A percentile compares a stretch with the other conserved stretches of the same genome.
Conservation (phyloP, 1,140 invertebrate species). For the Gerris buenoi region DNA sequence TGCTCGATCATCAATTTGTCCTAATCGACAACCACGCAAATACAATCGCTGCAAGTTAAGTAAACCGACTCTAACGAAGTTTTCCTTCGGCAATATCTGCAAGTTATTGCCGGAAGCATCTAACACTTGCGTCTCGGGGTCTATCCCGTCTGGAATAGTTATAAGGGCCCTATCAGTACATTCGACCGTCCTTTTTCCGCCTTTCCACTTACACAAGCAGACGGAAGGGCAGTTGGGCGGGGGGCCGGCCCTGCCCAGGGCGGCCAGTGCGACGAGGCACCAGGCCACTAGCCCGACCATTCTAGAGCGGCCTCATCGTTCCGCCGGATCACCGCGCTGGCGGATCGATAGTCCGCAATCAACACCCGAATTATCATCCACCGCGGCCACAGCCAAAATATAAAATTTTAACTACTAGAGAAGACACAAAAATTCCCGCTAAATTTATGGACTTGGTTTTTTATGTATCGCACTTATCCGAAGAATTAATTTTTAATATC, state of each 20-base stretch:
- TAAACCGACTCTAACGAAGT: slow-evolving; percentile 60
- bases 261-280: slow-evolving; percentile 14
- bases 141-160: slow-evolving; percentile 62
- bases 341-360: neutral
- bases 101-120: slow-evolving; percentile 76
- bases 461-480: no score
- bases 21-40: slow-evolving; percentile 60
- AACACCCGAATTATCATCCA: neutral
- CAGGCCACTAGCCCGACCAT: slow-evolving; percentile 10
- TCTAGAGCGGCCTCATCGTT: slow-evolving; percentile 8
- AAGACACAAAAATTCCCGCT: no score
- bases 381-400: no score
- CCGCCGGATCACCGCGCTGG: neutral
- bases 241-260: slow-evolving; percentile 14
- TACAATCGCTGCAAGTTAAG: slow-evolving; percentile 76
- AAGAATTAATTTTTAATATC: no score
- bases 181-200: slow-evolving; percentile 78
- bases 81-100: slow-evolving; percentile 59
- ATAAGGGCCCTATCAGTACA: slow-evolving; percentile 65
- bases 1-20: slow-evolving; percentile 66
- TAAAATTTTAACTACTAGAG: no score
- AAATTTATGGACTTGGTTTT: no score
- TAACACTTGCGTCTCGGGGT: slow-evolving; percentile 75
- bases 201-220: slow-evolving; percentile 83
- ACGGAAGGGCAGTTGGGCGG: slow-evolving; percentile 48